Evolutionary conservation across 2,113 vertebrate genomes (phyloP), one percentile per base, ranked within the genome.

Genomic region (Neotoma lepida): DNA sequence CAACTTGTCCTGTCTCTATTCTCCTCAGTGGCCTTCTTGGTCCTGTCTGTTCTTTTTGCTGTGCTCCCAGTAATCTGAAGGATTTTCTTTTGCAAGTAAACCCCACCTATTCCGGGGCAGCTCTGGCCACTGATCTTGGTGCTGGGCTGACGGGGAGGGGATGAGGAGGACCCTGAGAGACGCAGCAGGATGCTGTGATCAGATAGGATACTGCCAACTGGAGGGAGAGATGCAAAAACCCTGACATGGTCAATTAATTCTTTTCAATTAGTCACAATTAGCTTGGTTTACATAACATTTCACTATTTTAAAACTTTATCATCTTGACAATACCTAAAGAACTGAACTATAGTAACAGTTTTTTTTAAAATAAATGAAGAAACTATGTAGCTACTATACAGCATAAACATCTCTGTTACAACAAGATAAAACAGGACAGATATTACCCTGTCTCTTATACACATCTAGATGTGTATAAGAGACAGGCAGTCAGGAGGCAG

Each of bases 41-140:
- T 97, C 58, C 41, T 81, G 96, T 95, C 98, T 97, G 97, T 95
- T 93, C 88, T 97, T 96, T 95, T 95, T 97, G 97, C 95, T 88
- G 97, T 98, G 97, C 96, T 98, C 98, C 97, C 73, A 97, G 99
- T 99, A 98, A 99, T 99, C 98, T 98, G 98, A 49, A 93, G 95
- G 95, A 99, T 98, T 98, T 98, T 98, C 98, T 99, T 99, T 97
- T 99, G 99, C 94, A 99, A 99, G 81, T 98, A 98, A 97, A 98
- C 98, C 99, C 99, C 99, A 99, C 99, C 99, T 99, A 99, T 99
- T 98, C 99, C 99, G 10, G 99, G 99, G 98, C 98, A 99, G 96
- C 99, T 99, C 49, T 98, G 98, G 92, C 98, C 98, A 97, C 97
- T 98, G 95, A 98, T 99, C 98, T 98, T 99, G 96, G 98, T 98